Evolutionary conservation across 1,140 invertebrate genomes (phyloP), one percentile per base, ranked within the genome.

Genomic region (Musca domestica): DNA sequence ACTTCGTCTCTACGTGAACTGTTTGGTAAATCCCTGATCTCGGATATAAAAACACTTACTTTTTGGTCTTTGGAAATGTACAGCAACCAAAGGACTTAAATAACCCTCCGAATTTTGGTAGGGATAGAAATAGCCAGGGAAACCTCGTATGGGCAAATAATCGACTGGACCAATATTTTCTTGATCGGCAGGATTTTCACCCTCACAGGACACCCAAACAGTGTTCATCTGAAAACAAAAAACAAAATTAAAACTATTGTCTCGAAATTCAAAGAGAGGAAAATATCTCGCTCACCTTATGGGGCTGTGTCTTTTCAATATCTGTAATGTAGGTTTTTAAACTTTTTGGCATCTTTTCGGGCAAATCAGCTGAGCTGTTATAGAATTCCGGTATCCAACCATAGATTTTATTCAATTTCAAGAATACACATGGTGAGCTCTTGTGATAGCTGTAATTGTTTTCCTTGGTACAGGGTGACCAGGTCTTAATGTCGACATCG

Each of bases 201-300:
- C 92, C 74, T 92, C 88, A 75, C 94, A 96, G 2, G 91, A 91
- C 3, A 96, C 86, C 92, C 93, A 95, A 66, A 96, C 87, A 63
- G 90, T 93, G 70, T 92, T 90, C 7, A 89, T 84, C 85, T 91
- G 70, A 1, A 83, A 78, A 58, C 27, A 70, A 70, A 25, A n/a
- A n/a, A n/a, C n/a, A n/a, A n/a, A n/a, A n/a, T n/a, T n/a, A 17
- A 25, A 14, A 56, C 25, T 54, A 17, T 46, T 22, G n/a, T n/a
- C 30, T 48, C 22, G 15, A 7, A 52, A 64, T 14, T 51, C 22
- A 51, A 68, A 19, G n/a, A n/a, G n/a, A 30, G 27, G 22, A 41
- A 20, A 30, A 14, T 23, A 46, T 2, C 20, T 46, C 3, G 15
- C 49, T n/a, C n/a, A 79, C 77, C 71, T 80, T 80, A 46, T 77